Percentiles rank a stretch among this genome's conserved stretches.
phyloP scores from a whole-genome alignment of 92 coral and sea anemone genomes.

The Epizoanthus illoricatus region DNA sequence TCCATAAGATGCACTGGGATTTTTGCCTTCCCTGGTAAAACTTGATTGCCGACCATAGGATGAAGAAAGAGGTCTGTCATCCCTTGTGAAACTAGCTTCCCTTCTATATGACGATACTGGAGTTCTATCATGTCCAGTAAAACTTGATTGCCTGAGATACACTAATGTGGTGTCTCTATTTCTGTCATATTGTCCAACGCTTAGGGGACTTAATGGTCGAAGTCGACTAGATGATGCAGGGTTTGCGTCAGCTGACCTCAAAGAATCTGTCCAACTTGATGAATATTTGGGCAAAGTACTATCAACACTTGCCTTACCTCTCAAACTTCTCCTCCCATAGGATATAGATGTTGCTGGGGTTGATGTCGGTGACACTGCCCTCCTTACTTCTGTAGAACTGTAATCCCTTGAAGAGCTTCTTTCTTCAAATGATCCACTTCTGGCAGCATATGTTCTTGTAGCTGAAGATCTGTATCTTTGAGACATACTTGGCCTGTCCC shows the following conservation, averaged over 20 bases:
- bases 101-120: constrained; percentile 17
- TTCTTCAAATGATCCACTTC: constrained; percentile 13
- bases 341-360: not conserved
- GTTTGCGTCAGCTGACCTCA: constrained; percentile 6
- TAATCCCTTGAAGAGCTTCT: constrained; percentile 18
- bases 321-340: constrained; percentile 20
- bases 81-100: constrained; percentile 33
- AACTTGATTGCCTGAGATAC: constrained; percentile 33
- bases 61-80: constrained; percentile 9
- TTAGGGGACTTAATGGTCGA: constrained; percentile 18
- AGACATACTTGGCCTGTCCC: constrained; percentile 17
- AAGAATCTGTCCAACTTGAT: not conserved
- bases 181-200: too few species aligned
- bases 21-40: constrained; percentile 33
- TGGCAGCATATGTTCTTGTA: constrained; percentile 14
- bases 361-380: constrained; percentile 12
- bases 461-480: constrained; percentile 31
- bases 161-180: not conserved
- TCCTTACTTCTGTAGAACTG: constrained; percentile 18
- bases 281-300: constrained; percentile 12
- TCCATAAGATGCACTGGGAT: constrained; percentile 9
- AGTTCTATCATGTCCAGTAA: constrained; percentile 25
- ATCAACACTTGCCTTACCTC: constrained; percentile 17
- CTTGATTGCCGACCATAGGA: constrained; percentile 26
- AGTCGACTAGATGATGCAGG: constrained; percentile 7